Percentiles rank a stretch among this genome's conserved stretches.
Conservation (phyloP, 2,113 vertebrate species). For the Hymenochirus boettgeri region DNA sequence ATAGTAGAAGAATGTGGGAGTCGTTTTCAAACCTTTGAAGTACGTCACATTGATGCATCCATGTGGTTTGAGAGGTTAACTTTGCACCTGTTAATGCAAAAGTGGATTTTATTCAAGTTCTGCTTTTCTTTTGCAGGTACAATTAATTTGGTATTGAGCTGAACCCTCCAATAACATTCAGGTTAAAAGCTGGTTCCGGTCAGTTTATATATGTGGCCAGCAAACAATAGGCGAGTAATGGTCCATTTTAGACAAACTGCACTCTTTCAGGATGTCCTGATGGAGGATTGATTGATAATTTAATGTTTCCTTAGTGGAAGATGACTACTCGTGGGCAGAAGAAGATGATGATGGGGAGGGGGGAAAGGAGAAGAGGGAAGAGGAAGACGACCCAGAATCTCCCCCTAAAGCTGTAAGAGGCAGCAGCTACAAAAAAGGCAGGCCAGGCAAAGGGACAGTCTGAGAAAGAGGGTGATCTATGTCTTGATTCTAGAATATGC, state of each 20-base stretch:
- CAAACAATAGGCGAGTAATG: conserved; percentile 57
- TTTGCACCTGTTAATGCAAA: no score
- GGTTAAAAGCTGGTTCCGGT: conserved; percentile 61
- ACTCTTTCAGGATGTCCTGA: no score
- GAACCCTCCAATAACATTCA: conserved; percentile 62
- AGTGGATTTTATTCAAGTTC: no score
- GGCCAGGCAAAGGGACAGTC: conserved; percentile 48
- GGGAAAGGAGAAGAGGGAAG: conserved; percentile 13
- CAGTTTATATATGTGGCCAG: conserved; percentile 64
- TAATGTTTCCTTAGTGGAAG: conserved; percentile 6
- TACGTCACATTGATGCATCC: not conserved
- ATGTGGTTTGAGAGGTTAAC: no score
- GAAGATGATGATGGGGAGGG: conserved; percentile 1
- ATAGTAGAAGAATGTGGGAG: no score
- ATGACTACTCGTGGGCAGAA: not conserved
- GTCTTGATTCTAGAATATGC: no score
- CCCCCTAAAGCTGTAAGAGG: conserved; percentile 43
- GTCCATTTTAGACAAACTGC: not conserved
- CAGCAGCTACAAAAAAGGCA: not conserved
- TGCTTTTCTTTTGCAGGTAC: conserved; percentile 49
- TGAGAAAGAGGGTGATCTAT: no score
- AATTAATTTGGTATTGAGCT: conserved; percentile 57
- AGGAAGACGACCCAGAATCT: conserved; percentile 34
- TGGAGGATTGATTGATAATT: no score
- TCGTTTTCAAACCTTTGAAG: not conserved